Base-by-base conservation (phyloP, 2,888 invertebrate genomes). In the Drymonia ruficornis region DNA sequence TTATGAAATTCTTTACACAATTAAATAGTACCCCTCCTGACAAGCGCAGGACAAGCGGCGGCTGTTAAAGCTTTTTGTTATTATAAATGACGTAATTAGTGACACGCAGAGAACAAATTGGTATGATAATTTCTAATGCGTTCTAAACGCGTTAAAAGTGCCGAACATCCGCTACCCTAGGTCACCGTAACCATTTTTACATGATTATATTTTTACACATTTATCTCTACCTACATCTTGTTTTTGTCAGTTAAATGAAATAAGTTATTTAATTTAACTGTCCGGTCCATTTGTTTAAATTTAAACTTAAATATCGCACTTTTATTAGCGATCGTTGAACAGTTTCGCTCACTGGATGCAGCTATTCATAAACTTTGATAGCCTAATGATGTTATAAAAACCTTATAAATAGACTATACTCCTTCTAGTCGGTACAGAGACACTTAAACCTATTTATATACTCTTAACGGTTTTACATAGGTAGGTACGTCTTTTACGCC, bases 1-100 rank as follows among this genome's bases (percentile, higher is more conserved):
- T 84, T 86, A 85, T 83, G 78, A 82, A 86, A 86, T 86, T 84
- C 83, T 85, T 87, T 84, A 86, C 87, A 84, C 88, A 84, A 87
- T 89, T 84, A 87, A 87, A 78, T 83, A 76, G 68, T 81, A 78
- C 86, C 83, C 86, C 79, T 78, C 69, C 57, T 64, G 76, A 76
- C 75, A 76, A 77, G 75, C 72, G 73, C 72, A 73, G 72, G 73
- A 78, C 77, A 76, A 81, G 70, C 67, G 76, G 67, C 70, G 70
- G 65, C 76, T 80, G 75, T 80, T 80, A 78, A 45, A 78, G 73
- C 77, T 85, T 83, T 83, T 81, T 83, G 80, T 81, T 74, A 74
- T 76, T 78, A 76, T 81, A 80, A 87, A 86, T 81, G 76, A 80
- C 78, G 71, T 81, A 86, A 86, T 86, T 87, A 83, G 80, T 78